phyloP scores from a whole-genome alignment of 2,888 invertebrate genomes.

The Athrips mouffetella region DNA sequence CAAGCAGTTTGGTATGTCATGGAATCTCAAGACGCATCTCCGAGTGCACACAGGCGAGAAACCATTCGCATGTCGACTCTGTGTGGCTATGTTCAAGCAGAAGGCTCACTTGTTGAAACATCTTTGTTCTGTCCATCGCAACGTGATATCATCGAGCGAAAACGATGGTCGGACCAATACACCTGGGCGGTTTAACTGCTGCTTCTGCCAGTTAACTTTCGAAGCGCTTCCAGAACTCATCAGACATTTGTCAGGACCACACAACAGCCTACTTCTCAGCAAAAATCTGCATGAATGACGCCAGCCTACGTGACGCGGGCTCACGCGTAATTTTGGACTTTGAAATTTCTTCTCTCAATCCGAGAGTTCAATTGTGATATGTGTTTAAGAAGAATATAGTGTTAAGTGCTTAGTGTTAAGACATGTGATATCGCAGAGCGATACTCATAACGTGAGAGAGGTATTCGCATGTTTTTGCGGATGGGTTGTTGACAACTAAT shows the following conservation, averaged over 20 bases:
- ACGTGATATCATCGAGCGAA: conserved; percentile 90
- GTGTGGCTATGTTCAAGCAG: conserved; percentile 95
- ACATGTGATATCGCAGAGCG: conserved; percentile 71
- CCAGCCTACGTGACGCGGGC: conserved; percentile 54
- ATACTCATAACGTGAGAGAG: conserved; percentile 56
- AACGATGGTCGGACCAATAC: conserved; percentile 81
- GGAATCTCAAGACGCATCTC: conserved; percentile 93
- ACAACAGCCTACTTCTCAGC: conserved; percentile 91
- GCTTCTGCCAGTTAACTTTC: conserved; percentile 91
- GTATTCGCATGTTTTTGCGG: conserved; percentile 60
- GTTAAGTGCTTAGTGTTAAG: conserved; percentile 62
- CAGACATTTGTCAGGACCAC: conserved; percentile 91
- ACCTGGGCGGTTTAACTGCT: conserved; percentile 87
- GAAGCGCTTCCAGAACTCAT: conserved; percentile 92
- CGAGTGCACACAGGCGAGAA: conserved; percentile 93
- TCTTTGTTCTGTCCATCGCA: conserved; percentile 92
- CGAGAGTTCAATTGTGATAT: conserved; percentile 76
- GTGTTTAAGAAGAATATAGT: conserved; percentile 69
- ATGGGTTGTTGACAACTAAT: conserved; percentile 58
- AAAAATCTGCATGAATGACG: conserved; percentile 90
- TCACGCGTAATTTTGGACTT: conserved; percentile 60
- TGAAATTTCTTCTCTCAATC: conserved; percentile 59
- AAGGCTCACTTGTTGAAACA: conserved; percentile 93
- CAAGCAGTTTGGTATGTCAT: conserved; percentile 94
- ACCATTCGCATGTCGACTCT: conserved; percentile 92